Base-by-base conservation (phyloP, 2,888 invertebrate species). In the Cephus rjabovi region DNA sequence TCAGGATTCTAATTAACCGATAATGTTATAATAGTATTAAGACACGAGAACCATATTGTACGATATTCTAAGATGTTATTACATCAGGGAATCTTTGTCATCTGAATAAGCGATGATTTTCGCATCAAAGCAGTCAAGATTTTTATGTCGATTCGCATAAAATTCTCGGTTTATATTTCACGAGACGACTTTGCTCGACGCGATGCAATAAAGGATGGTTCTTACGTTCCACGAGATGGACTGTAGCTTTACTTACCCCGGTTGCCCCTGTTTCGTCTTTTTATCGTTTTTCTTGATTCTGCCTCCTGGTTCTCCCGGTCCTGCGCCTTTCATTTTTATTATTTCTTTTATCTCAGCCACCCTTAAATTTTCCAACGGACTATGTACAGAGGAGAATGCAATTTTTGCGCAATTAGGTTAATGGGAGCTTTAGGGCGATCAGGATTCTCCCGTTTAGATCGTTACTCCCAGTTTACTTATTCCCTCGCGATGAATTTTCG, bases 341-440 rank as follows among this genome's bases (percentile, higher is more conserved):
- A 56, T 56, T 56, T 56, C 56, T 56, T 56, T 56, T 56, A 56
- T 9, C 56, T 9, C 23, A 56, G 56, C 56, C 56, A 56, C 56
- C 56, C 9, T 56, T 56, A 56, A 56, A 56, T 56, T 56, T 15
- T 56, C 56, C 2, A 0, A 23, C 1, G 56, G 23, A 23, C 56
- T 23, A 56, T 9, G 23, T 23, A 56, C 56, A 56, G 56, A 15
- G 56, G 56, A 56, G 56, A 56, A 56, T 34, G 74, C 34, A 11
- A 74, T 74, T 74, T 71, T 74, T 35, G 35, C 74, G 74, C 37
- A 74, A 74, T 74, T 34, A 74, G 74, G 74, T 74, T 74, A 74
- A 74, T 74, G 37, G 23, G 23, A 35, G 33, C 74, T 74, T 37
- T 23, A 56, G 30, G 34, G 71, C 23, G 71, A 74, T 74, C 33